These are phyloP conservation scores for Isaurus tuberculatus DNA, from an alignment of 92 coral and sea anemone species.

Conservation along the genomic window DNA sequence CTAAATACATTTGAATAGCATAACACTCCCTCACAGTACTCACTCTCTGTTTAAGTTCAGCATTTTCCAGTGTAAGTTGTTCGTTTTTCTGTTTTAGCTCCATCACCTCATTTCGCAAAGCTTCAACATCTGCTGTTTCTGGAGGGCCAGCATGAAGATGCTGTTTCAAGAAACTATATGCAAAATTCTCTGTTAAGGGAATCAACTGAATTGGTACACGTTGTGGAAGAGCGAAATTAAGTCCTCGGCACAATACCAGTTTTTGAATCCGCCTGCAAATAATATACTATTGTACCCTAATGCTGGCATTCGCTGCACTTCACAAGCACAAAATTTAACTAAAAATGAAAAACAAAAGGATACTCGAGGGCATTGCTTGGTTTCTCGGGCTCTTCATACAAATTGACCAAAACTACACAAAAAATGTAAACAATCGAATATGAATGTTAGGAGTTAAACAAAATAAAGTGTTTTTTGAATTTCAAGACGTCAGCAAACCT, in stretches of 20 bases:
- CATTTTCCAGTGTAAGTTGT: constrained; percentile 85
- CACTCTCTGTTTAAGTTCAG: constrained; percentile 90
- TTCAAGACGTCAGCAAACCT: constrained; percentile 61
- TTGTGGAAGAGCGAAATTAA: too few species aligned
- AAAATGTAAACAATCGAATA: constrained; percentile 10
- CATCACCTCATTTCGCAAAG: constrained; percentile 81
- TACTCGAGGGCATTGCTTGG: constrained; percentile 98
- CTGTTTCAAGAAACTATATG: constrained; percentile 78
- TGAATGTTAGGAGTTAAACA: neutral
- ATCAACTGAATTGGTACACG: neutral
- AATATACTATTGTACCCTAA: too few species aligned
- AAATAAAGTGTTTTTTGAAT: neutral
- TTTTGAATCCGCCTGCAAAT: too few species aligned
- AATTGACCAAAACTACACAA: constrained; percentile 80
- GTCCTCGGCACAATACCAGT: too few species aligned
- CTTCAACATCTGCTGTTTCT: constrained; percentile 94
- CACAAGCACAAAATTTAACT: too few species aligned
- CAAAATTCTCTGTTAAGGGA: constrained; percentile 42
- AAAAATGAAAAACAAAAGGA: constrained; percentile 99
- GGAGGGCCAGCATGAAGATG: constrained; percentile 95
- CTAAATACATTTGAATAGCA: neutral
- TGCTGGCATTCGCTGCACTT: too few species aligned
- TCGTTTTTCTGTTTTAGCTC: constrained; percentile 84
- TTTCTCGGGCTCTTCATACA: constrained; percentile 98
- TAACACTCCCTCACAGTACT: neutral